Evolutionary conservation across 2,113 vertebrate genomes (phyloP).

Genomic region (Sinosuthora webbiana): DNA sequence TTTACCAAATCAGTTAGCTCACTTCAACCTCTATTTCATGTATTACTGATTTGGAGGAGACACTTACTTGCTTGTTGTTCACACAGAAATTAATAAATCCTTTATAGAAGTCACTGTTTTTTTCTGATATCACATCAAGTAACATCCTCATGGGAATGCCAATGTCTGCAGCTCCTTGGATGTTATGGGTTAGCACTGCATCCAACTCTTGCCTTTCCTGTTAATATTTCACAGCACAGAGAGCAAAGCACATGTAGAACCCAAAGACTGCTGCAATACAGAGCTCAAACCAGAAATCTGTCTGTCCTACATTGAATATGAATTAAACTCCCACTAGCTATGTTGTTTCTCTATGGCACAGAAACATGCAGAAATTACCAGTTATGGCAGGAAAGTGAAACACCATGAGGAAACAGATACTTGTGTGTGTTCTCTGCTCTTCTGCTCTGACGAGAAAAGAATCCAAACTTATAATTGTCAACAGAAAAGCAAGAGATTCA

Average conservation of each 20-base stretch:
- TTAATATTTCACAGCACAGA: neutral
- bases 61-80: conserved; percentile 73
- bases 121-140: conserved; percentile 60
- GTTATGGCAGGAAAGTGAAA: neutral
- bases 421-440: neutral
- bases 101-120: conserved; percentile 20
- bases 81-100: conserved; percentile 49
- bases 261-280: neutral
- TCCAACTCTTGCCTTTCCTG: conserved; percentile 72
- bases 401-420: neutral
- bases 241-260: neutral
- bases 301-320: neutral
- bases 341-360: neutral
- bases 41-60: neutral
- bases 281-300: neutral
- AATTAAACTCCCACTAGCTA: neutral
- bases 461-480: neutral
- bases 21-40: neutral
- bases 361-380: neutral
- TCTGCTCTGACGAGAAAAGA: neutral
- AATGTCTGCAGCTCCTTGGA: conserved; percentile 60
- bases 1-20: neutral
- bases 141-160: conserved; percentile 69
- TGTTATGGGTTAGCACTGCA: conserved; percentile 67
- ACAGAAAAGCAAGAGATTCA: neutral